Percentiles rank a stretch among this genome's conserved stretches.
Conservation (phyloP, 1,140 invertebrate species). For the Neodiprion fabricii region DNA sequence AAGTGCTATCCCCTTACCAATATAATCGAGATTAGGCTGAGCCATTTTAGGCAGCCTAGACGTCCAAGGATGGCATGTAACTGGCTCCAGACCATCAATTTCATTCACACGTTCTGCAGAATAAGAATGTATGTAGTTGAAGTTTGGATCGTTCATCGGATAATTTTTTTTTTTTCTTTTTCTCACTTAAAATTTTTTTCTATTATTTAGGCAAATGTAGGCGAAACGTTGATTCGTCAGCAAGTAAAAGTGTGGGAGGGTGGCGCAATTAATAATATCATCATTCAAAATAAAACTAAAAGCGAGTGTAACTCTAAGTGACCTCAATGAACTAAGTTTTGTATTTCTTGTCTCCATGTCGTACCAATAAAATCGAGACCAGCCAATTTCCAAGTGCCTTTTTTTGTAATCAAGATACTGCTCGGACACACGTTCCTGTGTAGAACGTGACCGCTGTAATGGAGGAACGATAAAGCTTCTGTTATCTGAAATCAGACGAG, state of each 20-base stretch:
- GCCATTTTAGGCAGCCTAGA: constrained; percentile 88
- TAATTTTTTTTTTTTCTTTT: no score
- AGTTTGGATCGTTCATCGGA: no score
- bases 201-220: no score
- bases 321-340: no score
- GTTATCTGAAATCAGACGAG: constrained; percentile 74
- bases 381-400: constrained; percentile 94
- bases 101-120: constrained; percentile 74
- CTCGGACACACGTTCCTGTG: constrained; percentile 94
- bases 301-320: no score
- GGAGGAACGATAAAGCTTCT: constrained; percentile 92
- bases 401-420: constrained; percentile 92
- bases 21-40: constrained; percentile 92
- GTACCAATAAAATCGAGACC: constrained; percentile 93
- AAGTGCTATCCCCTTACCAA: constrained; percentile 66
- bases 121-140: neutral
- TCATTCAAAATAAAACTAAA: no score
- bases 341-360: constrained; percentile 34
- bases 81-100: constrained; percentile 72
- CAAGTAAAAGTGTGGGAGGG: no score
- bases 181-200: no score
- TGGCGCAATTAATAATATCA: no score
- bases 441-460: constrained; percentile 82
- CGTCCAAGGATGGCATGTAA: constrained; percentile 84
- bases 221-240: no score